phyloP scores from a whole-genome alignment of 2,797 vertebrate genomes.

The Scolopax rusticola region DNA sequence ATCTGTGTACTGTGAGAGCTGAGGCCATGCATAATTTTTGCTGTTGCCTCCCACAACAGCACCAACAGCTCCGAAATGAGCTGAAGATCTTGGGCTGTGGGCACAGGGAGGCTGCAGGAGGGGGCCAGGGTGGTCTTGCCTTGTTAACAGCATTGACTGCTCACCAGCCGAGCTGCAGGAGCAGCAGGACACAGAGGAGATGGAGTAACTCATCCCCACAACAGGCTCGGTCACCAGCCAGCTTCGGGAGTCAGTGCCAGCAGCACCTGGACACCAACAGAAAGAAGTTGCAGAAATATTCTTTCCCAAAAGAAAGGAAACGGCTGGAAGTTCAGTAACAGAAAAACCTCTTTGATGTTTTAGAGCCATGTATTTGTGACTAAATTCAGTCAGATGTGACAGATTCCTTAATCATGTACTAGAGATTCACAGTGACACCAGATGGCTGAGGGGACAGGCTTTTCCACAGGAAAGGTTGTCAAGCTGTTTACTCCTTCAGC shows the following conservation, averaged over 20 bases:
- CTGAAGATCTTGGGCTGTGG: neutral
- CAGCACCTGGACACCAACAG: neutral
- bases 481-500: neutral
- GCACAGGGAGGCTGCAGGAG: neutral
- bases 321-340: neutral
- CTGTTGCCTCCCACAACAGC: accelerated
- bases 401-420: neutral
- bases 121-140: neutral
- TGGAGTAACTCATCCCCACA: accelerated
- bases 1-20: accelerated
- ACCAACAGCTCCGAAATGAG: accelerated
- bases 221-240: accelerated
- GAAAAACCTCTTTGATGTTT: neutral
- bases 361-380: neutral
- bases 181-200: accelerated
- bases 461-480: neutral
- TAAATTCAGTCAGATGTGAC: neutral
- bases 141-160: accelerated
- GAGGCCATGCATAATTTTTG: accelerated
- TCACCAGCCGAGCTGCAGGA: accelerated
- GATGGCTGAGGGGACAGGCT: neutral
- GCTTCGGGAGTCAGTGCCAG: neutral
- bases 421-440: neutral
- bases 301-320: neutral
- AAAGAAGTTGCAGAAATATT: neutral